Evolutionary conservation across 2,113 vertebrate genomes (phyloP), one percentile per base, ranked within the genome.

Genomic region (Turnix velox): DNA sequence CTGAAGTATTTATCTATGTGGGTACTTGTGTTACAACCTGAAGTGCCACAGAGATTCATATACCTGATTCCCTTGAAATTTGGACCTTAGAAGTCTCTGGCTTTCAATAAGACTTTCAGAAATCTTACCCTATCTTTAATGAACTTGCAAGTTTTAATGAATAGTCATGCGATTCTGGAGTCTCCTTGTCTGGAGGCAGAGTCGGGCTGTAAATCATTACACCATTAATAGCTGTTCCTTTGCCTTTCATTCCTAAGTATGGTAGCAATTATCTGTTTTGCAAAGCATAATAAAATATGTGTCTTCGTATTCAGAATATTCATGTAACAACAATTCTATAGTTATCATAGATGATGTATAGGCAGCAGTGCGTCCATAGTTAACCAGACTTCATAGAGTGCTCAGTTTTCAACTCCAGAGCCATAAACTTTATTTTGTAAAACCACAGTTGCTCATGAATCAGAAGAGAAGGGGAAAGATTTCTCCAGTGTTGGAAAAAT

Each of bases 261-360:
- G 93, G 87, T 91, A 92, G 79, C 48, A 92, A 96, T 95, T 93
- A 94, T 94, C 82, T 94, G 65, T 94, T 92, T 95, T 92, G 78
- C 48, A 95, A 91, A 93, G 48, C 87, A 54, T 71, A 94, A 85
- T 92, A 94, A 92, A 92, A 74, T 83, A 35, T 73, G 55, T 80
- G 88, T 87, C 94, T 93, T 94, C 80, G 49, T 95, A 87, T 61
- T 88, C 86, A 84, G 83, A 86, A 87, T 90, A 90, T 87, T 78
- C 51, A 61, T 88, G 62, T 77, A 88, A 58, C 2, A 3, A 84
- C 46, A 95, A 92, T 93, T 94, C 86, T 81, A 84, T 78, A 92
- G 83, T 77, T 84, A 82, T 81, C 25, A 39, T 57, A 45, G 43
- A 74, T 75, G 51, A 86, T 78, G 67, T 83, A 88, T 37, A 81